These are phyloP conservation scores for Bradynema listronoti DNA, from an alignment of 1,140 invertebrate genomes.

Conservation along the genomic window DNA sequence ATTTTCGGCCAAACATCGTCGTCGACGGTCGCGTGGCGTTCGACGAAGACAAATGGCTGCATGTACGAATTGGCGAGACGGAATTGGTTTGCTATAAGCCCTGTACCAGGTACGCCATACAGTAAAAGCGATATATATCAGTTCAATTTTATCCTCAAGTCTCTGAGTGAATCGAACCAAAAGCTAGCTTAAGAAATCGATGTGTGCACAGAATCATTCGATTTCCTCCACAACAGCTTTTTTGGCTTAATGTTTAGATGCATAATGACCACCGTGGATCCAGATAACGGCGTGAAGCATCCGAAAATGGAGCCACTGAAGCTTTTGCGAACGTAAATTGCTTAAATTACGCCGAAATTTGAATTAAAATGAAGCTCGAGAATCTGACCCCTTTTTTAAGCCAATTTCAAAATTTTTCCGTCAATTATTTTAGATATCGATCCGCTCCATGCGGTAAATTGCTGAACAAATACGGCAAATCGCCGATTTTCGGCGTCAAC, in stretches of 20 bases:
- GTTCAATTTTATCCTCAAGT: too few species aligned
- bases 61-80: conserved; percentile 42
- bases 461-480: conserved; percentile 24
- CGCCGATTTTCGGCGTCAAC: conserved; percentile 41
- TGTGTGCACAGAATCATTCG: too few species aligned
- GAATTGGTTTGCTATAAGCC: conserved; percentile 47
- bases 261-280: conserved; percentile 41
- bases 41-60: conserved; percentile 61
- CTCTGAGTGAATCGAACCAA: too few species aligned
- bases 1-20: conserved; percentile 69
- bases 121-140: background rate
- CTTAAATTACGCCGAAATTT: too few species aligned
- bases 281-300: conserved; percentile 24
- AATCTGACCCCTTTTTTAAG: background rate
- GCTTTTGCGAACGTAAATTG: conserved; percentile 23
- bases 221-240: background rate
- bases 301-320: conserved; percentile 39
- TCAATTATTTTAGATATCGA: conserved; percentile 28
- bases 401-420: background rate
- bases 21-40: conserved; percentile 65
- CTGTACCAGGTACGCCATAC: conserved; percentile 32
- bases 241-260: conserved; percentile 27
- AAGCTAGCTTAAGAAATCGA: too few species aligned
- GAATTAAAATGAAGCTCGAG: background rate
- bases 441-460: conserved; percentile 38